Conservation (phyloP, 2,888 invertebrate genomes). For the Cryptosula pallasiana region DNA sequence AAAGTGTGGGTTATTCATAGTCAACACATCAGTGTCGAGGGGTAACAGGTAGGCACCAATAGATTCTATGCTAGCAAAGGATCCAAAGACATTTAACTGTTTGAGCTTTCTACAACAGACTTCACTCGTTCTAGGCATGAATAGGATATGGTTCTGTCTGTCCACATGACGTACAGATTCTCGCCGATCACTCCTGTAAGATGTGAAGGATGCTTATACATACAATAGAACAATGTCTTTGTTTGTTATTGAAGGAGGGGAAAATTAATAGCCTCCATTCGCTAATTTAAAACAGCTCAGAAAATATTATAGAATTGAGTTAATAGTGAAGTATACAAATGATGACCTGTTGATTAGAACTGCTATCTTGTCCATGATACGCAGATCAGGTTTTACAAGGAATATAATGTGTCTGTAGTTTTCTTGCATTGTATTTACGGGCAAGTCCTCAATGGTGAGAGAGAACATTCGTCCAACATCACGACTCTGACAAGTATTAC, state of each 20-base stretch:
- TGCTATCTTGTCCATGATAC: constrained; percentile 77
- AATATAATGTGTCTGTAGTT: constrained; percentile 64
- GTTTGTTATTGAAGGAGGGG: too few species aligned
- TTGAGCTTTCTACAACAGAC: constrained; percentile 78
- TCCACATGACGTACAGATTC: not conserved
- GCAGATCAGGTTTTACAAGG: constrained; percentile 74
- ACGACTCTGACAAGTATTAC: constrained; percentile 63
- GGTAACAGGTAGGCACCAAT: constrained; percentile 83
- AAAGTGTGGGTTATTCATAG: constrained; percentile 78
- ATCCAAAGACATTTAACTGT: constrained; percentile 73
- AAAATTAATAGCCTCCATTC: too few species aligned
- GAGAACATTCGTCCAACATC: constrained; percentile 80
- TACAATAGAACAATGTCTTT: too few species aligned
- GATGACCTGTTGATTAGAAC: constrained; percentile 68
- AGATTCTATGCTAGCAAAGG: constrained; percentile 72
- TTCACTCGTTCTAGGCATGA: constrained; percentile 79
- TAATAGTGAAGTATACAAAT: too few species aligned
- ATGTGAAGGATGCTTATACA: too few species aligned
- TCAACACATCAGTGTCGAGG: constrained; percentile 84
- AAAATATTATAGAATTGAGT: too few species aligned
- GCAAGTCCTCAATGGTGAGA: constrained; percentile 65
- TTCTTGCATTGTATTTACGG: constrained; percentile 70
- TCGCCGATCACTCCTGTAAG: not conserved
- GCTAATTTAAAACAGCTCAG: too few species aligned
- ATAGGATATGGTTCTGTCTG: constrained; percentile 79